A percentile compares a stretch with the other conserved stretches of the same genome.
Conservation (phyloP, 2,797 vertebrate genomes). For the Okamejei kenojei region DNA sequence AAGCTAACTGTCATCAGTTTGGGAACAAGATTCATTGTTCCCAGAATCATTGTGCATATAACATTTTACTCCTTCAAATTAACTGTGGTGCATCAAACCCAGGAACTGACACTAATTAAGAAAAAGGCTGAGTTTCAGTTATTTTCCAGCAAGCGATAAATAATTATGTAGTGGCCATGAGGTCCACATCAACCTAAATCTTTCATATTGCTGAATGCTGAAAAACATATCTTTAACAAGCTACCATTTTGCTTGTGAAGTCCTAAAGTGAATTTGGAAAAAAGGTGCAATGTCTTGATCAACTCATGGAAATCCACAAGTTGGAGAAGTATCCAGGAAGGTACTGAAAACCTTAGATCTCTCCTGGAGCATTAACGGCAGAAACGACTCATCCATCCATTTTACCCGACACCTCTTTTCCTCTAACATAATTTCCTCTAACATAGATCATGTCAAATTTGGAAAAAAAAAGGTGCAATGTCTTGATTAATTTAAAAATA, state of each 20-base stretch:
- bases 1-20: not conserved
- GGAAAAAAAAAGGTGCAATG: too few relatives aligned
- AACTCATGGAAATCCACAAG: too few relatives aligned
- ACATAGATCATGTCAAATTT: not conserved
- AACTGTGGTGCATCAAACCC: not conserved
- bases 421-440: not conserved
- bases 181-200: not conserved
- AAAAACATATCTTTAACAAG: not conserved
- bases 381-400: too few relatives aligned
- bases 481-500: too few relatives aligned
- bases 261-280: too few relatives aligned
- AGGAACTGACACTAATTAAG: not conserved
- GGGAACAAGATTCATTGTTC: too few relatives aligned
- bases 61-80: not conserved
- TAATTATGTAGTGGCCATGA: not conserved
- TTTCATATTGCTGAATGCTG: not conserved
- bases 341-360: too few relatives aligned
- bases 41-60: not conserved
- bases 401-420: not conserved
- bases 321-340: too few relatives aligned
- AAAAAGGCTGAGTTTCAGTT: not conserved
- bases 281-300: too few relatives aligned
- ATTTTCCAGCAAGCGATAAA: not conserved
- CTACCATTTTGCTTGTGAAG: not conserved
- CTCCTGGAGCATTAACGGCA: too few relatives aligned